Base-by-base conservation (phyloP, 2,797 vertebrate genomes). In the Pipistrellus nathusii region DNA sequence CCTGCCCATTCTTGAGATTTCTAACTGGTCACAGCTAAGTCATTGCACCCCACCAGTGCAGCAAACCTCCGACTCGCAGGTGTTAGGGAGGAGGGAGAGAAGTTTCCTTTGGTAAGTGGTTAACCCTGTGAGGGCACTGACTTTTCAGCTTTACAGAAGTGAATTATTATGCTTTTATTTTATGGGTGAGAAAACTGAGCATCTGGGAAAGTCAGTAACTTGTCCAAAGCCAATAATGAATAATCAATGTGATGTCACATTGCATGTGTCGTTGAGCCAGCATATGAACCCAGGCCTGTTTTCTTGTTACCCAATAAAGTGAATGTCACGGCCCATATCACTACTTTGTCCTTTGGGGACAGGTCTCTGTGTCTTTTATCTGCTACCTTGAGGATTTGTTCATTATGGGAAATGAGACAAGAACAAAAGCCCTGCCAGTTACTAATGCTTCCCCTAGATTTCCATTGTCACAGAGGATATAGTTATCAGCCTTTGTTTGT, bases 401-500 rank as follows among this genome's bases (percentile, higher is more conserved):
- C 57, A 21, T 85, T 68, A 93, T 75, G 75, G n/a, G 85, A 93
- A 94, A 83, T 12, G 62, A 92, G 81, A 93, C 14, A 27, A 64
- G 85, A 93, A 96, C 78, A 95, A 95, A 97, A 92, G n/a, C 59
- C 18, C 80, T 90, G 85, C 64, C 93, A 68, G 44, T 90, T 82
- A 76, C 8, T 12, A 85, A 15, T 0, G 8, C 59, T 90, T 90
- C 53, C 71, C 55, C 80, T 73, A 75, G 44, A n/a, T 91, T 90
- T 80, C 91, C 88, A 66, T 76, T 92, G 83, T 91, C 78, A 48
- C 41, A 73, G 78, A 73, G 85, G 95, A 95, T 88, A 93, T 20
- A 96, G 73, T 90, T 80, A 96, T 91, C 85, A 88, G 86, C 64
- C 78, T 93, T 96, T 97, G 95, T 96, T 95, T 97, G 94, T 94